A percentile compares a stretch with the other conserved stretches of the same genome.
Evolutionary conservation across 2,888 invertebrate species (phyloP).

Genomic region (Nemotelus pantherinus): DNA sequence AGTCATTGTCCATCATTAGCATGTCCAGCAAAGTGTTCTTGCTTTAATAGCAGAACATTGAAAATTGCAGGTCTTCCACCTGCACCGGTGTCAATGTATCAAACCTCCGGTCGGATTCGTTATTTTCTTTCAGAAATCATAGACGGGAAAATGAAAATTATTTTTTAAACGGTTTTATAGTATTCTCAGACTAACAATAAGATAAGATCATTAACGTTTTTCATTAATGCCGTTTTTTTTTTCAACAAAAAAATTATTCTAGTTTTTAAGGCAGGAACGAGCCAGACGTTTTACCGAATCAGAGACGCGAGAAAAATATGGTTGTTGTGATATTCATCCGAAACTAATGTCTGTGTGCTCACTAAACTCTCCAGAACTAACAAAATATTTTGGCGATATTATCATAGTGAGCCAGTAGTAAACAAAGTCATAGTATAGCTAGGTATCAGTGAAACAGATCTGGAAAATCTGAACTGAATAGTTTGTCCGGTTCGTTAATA

Average conservation of each 20-base stretch:
- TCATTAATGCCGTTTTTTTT: background rate
- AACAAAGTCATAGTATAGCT: constrained; percentile 34
- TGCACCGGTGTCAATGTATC: constrained; percentile 27
- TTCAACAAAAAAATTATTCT: background rate
- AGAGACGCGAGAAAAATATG: background rate
- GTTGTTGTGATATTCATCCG: constrained; percentile 33
- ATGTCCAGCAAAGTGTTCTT: constrained; percentile 1
- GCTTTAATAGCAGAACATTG: constrained; percentile 29
- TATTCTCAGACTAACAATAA: constrained; percentile 28
- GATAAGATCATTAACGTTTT: constrained; percentile 37
- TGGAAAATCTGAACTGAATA: constrained; percentile 41
- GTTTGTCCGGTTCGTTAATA: constrained; percentile 49
- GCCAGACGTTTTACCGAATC: background rate
- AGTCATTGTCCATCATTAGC: background rate
- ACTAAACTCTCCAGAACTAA: constrained; percentile 11
- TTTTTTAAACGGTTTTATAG: constrained; percentile 44
- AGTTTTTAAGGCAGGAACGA: background rate
- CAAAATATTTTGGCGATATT: constrained; percentile 36
- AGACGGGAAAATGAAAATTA: constrained; percentile 46
- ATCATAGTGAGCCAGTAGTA: constrained; percentile 17
- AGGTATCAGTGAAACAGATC: constrained; percentile 19
- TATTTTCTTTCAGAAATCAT: constrained; percentile 33
- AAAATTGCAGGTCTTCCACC: constrained; percentile 31
- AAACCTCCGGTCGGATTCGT: background rate
- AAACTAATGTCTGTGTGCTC: constrained; percentile 40